phyloP scores from a whole-genome alignment of 2,888 invertebrate species.

The Himalopsyche anomala region DNA sequence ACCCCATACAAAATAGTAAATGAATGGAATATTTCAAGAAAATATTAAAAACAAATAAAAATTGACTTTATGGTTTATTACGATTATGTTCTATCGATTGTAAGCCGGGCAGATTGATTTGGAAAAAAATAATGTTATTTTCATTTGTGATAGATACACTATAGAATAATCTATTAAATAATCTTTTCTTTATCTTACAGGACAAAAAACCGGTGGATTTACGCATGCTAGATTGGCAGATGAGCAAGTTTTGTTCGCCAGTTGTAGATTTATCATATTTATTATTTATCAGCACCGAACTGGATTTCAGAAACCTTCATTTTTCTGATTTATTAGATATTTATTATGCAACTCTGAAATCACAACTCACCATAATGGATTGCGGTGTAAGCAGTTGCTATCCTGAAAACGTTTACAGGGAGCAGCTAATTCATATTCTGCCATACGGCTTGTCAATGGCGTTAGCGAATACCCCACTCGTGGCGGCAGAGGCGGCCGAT shows the following conservation, averaged over 20 bases:
- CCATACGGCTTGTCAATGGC: conserved; percentile 33
- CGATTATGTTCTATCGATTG: too few species aligned
- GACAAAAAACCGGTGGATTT: conserved; percentile 33
- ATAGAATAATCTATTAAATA: too few species aligned
- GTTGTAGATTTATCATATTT: conserved; percentile 47
- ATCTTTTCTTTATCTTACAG: conserved; percentile 39
- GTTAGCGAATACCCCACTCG: neutral
- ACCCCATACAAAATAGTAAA: too few species aligned
- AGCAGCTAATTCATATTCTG: conserved; percentile 32
- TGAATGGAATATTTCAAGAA: too few species aligned
- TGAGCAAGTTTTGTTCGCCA: conserved; percentile 46
- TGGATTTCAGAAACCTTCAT: neutral
- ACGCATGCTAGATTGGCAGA: conserved; percentile 57
- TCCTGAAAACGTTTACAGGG: conserved; percentile 32
- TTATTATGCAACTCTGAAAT: conserved; percentile 44
- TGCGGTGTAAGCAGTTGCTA: conserved; percentile 35
- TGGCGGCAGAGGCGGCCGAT: neutral
- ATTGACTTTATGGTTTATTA: too few species aligned
- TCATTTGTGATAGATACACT: too few species aligned
- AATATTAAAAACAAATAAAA: too few species aligned
- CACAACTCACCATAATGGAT: neutral
- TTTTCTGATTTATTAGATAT: neutral
- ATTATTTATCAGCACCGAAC: conserved; percentile 20
- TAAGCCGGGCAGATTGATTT: too few species aligned
- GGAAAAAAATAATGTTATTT: too few species aligned